Base-by-base conservation (phyloP, 2,888 invertebrate genomes). In the Ichneumoninae sp. region DNA sequence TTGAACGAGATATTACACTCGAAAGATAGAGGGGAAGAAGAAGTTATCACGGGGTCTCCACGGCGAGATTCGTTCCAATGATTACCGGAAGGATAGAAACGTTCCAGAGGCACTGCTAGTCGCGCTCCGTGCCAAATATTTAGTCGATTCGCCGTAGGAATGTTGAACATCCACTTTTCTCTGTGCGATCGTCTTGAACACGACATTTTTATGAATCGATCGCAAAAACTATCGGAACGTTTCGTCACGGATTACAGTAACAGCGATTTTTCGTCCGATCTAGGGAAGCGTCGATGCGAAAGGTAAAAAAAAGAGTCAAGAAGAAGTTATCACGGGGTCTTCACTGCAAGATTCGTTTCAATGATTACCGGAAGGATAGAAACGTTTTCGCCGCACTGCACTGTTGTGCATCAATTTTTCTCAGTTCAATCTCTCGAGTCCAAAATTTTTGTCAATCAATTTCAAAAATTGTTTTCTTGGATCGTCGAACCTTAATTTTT, bases 1-100 rank as follows among this genome's bases (percentile, higher is more conserved):
- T 85, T 85, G 84, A 85, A 82, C 84, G 84, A 85, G 84, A 85
- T 85, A 85, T 85, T 85, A 85, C 84, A 82, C 82, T 82, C 84
- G 80, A 85, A 85, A 85, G 84, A 85, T 82, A 85, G 44, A 13
- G 84, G 75, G 60, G 71, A 80, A 82, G 85, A 85, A 85, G 85
- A 85, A 85, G 85, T 82, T 85, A 85, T 85, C 85, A 85, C 71
- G 76, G 68, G 72, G 82, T 77, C 66, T 85, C 85, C 44, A 66
- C 65, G 30, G 82, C 68, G 54, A 85, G 82, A 85, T 82, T 70
- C 68, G 76, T 77, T 77, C 69, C 76, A 68, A 76, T 68, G 82
- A 85, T 85, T 72, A 75, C 79, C 50, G 10, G 44, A 62, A 40
- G 36, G 78, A 76, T 75, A 80, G 60, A 54, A 40, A 40, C 33